Evolutionary conservation across 2,113 vertebrate species (phyloP).

Genomic region (Hemiscyllium ocellatum): DNA sequence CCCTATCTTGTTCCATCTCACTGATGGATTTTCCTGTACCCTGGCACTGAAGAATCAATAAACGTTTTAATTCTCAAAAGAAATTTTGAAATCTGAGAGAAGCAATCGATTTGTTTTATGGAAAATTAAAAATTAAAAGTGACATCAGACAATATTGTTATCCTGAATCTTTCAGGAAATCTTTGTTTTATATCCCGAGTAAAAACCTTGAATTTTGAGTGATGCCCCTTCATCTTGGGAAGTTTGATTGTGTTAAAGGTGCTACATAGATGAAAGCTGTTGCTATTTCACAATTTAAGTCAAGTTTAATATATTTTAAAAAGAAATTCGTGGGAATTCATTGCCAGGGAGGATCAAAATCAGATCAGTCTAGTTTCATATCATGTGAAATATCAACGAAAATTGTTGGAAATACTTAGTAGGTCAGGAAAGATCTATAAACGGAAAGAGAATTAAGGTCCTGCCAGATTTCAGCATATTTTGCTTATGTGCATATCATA

Average conservation of each 20-base stretch:
- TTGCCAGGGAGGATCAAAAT: background rate
- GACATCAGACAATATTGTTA: background rate
- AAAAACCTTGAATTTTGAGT: background rate
- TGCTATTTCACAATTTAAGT: background rate
- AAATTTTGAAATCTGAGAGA: background rate
- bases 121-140: background rate
- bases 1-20: background rate
- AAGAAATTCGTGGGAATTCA: background rate
- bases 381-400: too few relatives aligned
- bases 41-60: background rate
- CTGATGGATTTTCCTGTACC: background rate
- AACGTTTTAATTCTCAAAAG: background rate
- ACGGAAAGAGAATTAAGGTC: too few relatives aligned
- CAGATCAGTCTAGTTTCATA: background rate
- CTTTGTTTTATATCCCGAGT: too few relatives aligned
- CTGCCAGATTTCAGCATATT: too few relatives aligned
- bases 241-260: background rate
- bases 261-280: background rate
- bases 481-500: too few relatives aligned
- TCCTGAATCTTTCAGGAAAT: too few relatives aligned
- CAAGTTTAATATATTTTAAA: background rate
- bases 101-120: background rate
- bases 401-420: too few relatives aligned
- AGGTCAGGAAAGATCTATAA: too few relatives aligned
- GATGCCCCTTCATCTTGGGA: background rate